phyloP scores from a whole-genome alignment of 2,888 invertebrate species.

The Torymus auratus region DNA sequence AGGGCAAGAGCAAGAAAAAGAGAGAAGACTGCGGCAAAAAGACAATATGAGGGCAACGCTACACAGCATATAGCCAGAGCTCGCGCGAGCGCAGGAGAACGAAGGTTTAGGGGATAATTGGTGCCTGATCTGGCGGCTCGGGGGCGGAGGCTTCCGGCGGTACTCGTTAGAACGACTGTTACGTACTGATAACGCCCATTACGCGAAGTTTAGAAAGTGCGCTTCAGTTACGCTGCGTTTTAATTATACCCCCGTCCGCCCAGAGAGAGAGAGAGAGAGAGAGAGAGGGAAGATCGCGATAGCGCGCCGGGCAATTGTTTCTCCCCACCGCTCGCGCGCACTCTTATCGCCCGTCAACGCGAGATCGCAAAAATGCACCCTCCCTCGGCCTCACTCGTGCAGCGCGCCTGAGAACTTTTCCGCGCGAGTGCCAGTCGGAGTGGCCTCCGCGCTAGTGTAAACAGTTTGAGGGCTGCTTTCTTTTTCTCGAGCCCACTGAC shows the following conservation, averaged over 20 bases:
- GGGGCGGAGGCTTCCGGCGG: slow-evolving; percentile 44
- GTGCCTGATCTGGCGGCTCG: slow-evolving; percentile 45
- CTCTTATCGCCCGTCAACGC: slow-evolving; percentile 40
- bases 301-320: slow-evolving; percentile 38
- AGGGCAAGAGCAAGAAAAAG: not conserved
- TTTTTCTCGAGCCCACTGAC: too few relatives aligned
- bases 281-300: slow-evolving; percentile 26
- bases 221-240: slow-evolving; percentile 70
- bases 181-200: slow-evolving; percentile 71
- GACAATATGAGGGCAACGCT: slow-evolving; percentile 30
- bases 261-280: not conserved
- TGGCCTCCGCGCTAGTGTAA: too few relatives aligned
- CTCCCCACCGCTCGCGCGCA: not conserved
- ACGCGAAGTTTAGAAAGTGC: slow-evolving; percentile 69
- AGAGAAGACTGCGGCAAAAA: slow-evolving; percentile 24
- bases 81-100: slow-evolving; percentile 11
- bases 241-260: slow-evolving; percentile 68
- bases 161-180: slow-evolving; percentile 72
- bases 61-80: slow-evolving; percentile 34
- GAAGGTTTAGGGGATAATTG: slow-evolving; percentile 57
- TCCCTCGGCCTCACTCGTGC: not conserved
- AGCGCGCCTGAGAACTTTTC: too few relatives aligned
- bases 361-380: not conserved
- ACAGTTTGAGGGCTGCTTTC: too few relatives aligned
- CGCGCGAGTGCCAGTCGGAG: too few relatives aligned